Evolutionary conservation across 1,140 invertebrate species (phyloP).

Genomic region (Drosophila busckii): DNA sequence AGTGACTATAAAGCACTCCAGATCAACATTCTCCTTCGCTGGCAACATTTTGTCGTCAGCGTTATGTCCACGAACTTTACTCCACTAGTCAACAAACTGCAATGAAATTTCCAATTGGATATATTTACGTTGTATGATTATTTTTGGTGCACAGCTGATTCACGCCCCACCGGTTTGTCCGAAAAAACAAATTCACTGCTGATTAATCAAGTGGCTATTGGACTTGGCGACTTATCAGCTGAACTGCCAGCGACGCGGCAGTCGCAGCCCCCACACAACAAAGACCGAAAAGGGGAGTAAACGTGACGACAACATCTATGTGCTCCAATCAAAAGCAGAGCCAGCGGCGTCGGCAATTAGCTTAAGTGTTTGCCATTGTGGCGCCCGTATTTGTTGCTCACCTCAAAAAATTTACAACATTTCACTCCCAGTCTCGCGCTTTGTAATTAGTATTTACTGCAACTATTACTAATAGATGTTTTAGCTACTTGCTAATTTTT

Average conservation of each 20-base stretch:
- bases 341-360: constrained; percentile 27
- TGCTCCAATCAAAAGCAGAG: constrained; percentile 7
- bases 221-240: constrained; percentile 42
- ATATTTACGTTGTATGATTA: neutral
- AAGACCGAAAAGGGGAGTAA: constrained; percentile 67
- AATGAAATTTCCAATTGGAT: neutral
- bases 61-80: constrained; percentile 22
- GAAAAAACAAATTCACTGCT: constrained; percentile 33
- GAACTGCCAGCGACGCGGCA: constrained; percentile 36
- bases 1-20: constrained; percentile 95
- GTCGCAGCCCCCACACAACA: constrained; percentile 34
- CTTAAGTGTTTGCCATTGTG: constrained; percentile 9
- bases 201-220: constrained; percentile 43
- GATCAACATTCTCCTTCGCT: constrained; percentile 92
- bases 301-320: constrained; percentile 43
- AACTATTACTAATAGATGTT: constrained; percentile 29
- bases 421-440: constrained; percentile 20
- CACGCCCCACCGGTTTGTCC: constrained; percentile 6
- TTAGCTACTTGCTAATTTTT: constrained; percentile 30
- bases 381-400: constrained; percentile 13
- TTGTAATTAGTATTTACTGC: constrained; percentile 11
- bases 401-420: constrained; percentile 56
- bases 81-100: constrained; percentile 27
- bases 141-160: constrained; percentile 34
- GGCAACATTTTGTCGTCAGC: constrained; percentile 83